Evolutionary conservation across 1,140 invertebrate genomes (phyloP), one percentile per base, ranked within the genome.

Genomic region (Orchesella cincta): DNA sequence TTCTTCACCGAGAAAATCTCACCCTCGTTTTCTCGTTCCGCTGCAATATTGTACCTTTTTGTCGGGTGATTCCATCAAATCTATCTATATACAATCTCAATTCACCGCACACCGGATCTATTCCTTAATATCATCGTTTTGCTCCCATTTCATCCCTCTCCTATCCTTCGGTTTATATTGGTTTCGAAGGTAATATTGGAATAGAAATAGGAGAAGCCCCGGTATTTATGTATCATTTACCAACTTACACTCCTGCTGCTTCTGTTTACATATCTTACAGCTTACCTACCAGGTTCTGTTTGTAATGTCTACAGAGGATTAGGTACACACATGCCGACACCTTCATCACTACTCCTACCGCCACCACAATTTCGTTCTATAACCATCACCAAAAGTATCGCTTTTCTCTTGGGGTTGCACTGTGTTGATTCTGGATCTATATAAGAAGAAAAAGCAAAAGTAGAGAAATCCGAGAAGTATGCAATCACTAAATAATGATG

Each of bases 281-380:
- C 39, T 46, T 20, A 20, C 39, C 39, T 46, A 8, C 8, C 39
- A 8, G 8, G 39, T 46, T 46, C 8, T 46, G 8, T 46, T 46
- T 57, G 8, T 57, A 57, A 57, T 57, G 52, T 57, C 52, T 57
- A 14, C 52, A 18, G 52, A 57, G 52, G 52, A 57, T 57, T 57
- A 57, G 8, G 8, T 23, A n/a, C 5, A 8, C 18, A 8, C 18
- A 8, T 46, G 5, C 18, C 18, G 5, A 8, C 39, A 8, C 39
- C 18, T 46, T 5, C 39, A 8, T 8, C 18, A 46, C 39, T 46
- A 46, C 39, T 18, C 5, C 39, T 18, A 46, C 5, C 39, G 39
- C 18, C 23, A 23, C 23, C 52, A 57, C 52, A 57, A 57, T 57
- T 57, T 26, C 23, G 52, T n/a, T 26, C 23, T 57, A n/a, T 23